Evolutionary conservation across 2,888 invertebrate genomes (phyloP), one percentile per base, ranked within the genome.

Genomic region (Camponotus fellah): DNA sequence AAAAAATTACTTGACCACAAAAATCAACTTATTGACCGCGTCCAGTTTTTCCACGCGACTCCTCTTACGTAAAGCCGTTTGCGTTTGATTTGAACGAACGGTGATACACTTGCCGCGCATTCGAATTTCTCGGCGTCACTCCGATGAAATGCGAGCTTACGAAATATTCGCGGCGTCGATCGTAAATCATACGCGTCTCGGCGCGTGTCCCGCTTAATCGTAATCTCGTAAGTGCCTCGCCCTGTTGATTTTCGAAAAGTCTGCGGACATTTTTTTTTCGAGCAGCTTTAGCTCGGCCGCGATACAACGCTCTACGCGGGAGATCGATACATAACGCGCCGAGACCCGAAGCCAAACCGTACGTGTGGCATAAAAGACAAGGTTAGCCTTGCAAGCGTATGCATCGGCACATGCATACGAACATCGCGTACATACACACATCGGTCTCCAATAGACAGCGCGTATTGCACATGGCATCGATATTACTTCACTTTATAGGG

Each of bases 271-370:
- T 46, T 72, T 56, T 56, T 85, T 82, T 82, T 82, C 75, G 83
- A 65, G 32, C 66, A 56, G 64, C 34, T 72, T 75, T 71, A 58
- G 75, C 82, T 87, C 83, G 86, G 84, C 84, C 83, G 87, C 72
- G 86, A 83, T 53, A 53, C 86, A 77, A 85, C 88, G 87, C 87
- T 91, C 89, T 88, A 79, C 85, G 82, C 85, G 84, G 87, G 86
- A 89, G 91, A 92, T 92, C 92, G 92, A 92, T 92, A 92, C 90
- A 88, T 87, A 87, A 88, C 88, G 88, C 88, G 26, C 26, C 26
- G 91, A 91, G 91, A 90, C 91, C 91, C 91, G 89, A 91, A 92
- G 92, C 92, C 92, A 91, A 92, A 92, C 91, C 89, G 90, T 90
- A 90, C 84, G 83, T 74, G 82, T 56, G 74, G 82, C 60, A 84